Evolutionary conservation across 2,888 invertebrate genomes (phyloP).

Genomic region (Lepidonotus clava): DNA sequence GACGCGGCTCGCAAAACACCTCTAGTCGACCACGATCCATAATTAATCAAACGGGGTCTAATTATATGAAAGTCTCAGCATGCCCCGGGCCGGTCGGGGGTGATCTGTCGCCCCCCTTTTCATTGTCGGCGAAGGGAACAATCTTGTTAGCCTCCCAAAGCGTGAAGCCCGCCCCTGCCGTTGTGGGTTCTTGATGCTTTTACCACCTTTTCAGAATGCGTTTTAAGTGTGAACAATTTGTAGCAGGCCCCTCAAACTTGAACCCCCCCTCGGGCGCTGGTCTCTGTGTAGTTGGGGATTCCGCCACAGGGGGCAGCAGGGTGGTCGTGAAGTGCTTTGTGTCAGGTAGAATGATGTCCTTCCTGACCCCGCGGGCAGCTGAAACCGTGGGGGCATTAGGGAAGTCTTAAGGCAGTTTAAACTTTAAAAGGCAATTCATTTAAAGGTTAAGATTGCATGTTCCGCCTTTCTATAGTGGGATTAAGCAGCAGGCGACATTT

Average conservation of each 20-base stretch:
- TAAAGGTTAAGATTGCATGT: too few species aligned
- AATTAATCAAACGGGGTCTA: neutral
- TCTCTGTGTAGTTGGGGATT: neutral
- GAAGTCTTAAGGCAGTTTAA: too few species aligned
- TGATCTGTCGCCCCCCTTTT: too few species aligned
- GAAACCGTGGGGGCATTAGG: neutral
- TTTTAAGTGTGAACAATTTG: slow-evolving; percentile 31
- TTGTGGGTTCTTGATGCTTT: neutral
- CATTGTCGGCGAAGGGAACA: neutral
- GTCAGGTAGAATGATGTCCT: neutral
- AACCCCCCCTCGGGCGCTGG: neutral
- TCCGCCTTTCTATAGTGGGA: too few species aligned
- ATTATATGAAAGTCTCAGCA: neutral
- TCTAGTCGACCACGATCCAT: too few species aligned
- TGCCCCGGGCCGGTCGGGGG: too few species aligned
- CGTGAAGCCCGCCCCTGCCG: neutral
- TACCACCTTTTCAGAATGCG: neutral
- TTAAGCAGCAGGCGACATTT: too few species aligned
- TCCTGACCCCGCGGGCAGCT: neutral
- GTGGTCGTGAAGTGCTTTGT: neutral
- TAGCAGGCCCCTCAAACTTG: neutral
- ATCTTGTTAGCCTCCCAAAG: neutral
- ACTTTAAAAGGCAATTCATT: too few species aligned
- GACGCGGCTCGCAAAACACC: too few species aligned
- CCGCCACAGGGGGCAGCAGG: slow-evolving; percentile 21